Evolutionary conservation across 2,113 vertebrate species (phyloP).

Genomic region (Amblyornis subalaris): DNA sequence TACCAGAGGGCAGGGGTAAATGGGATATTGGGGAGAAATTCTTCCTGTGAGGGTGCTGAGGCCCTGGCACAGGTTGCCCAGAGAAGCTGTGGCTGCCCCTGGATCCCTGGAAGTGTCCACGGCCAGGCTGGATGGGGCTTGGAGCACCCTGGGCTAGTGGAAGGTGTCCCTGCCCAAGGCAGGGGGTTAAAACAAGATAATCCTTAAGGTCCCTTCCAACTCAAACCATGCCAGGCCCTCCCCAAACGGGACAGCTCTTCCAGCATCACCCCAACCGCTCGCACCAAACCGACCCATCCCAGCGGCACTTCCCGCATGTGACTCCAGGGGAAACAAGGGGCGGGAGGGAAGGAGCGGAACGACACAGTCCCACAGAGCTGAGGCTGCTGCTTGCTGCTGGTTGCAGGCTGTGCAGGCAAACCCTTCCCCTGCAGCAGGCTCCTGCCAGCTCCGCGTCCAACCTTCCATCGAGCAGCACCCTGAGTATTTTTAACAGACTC

Average conservation of each 20-base stretch:
- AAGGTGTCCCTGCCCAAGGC: background rate
- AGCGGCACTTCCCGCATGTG: accelerated
- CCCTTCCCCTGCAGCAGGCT: background rate
- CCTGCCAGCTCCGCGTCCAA: background rate
- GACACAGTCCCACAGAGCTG: background rate
- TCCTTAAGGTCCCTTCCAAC: background rate
- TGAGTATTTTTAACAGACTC: background rate
- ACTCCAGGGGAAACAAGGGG: background rate
- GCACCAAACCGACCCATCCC: background rate
- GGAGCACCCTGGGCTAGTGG: accelerated
- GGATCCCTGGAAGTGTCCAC: background rate
- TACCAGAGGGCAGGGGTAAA: accelerated
- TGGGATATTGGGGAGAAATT: background rate
- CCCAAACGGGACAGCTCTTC: background rate
- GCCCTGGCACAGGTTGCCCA: background rate
- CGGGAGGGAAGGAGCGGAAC: background rate
- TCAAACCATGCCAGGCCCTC: background rate
- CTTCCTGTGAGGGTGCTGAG: accelerated
- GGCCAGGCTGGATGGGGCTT: accelerated
- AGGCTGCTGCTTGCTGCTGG: background rate
- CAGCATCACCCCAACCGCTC: background rate
- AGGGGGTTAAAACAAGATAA: background rate
- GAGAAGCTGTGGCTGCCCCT: background rate
- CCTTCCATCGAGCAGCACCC: background rate
- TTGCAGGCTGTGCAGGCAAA: background rate